Conservation (phyloP, 2,113 vertebrate genomes). For the Saimiri boliviensis region DNA sequence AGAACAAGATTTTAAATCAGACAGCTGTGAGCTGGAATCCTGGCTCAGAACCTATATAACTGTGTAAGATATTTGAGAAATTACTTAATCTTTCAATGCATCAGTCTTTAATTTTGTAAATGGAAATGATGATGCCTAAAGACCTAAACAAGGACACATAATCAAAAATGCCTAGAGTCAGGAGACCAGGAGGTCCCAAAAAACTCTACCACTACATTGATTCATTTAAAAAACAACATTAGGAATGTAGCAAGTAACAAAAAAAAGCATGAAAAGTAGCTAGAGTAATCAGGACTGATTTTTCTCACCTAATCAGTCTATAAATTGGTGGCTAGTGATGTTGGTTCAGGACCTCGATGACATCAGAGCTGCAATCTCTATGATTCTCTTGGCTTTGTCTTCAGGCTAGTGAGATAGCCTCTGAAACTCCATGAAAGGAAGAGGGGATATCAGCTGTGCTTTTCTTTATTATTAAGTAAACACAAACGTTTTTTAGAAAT, state of each 20-base stretch:
- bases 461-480: neutral
- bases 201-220: neutral
- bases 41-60: neutral
- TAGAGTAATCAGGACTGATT: neutral
- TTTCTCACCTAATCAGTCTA: neutral
- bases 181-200: neutral
- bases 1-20: neutral
- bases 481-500: neutral
- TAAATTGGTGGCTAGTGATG: neutral
- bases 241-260: neutral
- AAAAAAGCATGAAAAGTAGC: neutral
- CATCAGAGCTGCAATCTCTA: neutral
- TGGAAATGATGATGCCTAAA: constrained; percentile 13
- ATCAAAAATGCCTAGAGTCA: neutral
- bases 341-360: neutral
- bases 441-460: neutral
- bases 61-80: constrained; percentile 26
- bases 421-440: neutral
- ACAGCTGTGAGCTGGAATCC: neutral
- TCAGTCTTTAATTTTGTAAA: neutral
- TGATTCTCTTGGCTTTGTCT: neutral
- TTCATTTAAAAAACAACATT: constrained; percentile 12
- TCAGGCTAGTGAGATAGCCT: neutral
- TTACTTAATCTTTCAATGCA: constrained; percentile 9
- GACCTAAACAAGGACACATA: constrained; percentile 8